These are phyloP conservation scores for Nephrotoma appendiculata DNA, from an alignment of 2,888 invertebrate species.

Conservation along the genomic window DNA sequence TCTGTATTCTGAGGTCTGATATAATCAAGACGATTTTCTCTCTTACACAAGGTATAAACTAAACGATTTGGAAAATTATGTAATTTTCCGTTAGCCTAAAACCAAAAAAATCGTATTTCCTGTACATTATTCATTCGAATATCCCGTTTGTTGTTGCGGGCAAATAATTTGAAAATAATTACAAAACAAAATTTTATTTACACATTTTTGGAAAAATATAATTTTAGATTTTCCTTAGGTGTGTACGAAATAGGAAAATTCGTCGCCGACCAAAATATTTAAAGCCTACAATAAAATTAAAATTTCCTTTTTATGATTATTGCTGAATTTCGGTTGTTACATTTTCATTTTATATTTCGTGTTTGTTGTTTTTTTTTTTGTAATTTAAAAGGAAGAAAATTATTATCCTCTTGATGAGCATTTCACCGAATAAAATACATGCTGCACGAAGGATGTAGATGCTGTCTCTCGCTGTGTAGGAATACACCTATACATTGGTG, in stretches of 20 bases:
- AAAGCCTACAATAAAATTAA: neutral
- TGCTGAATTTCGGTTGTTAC: neutral
- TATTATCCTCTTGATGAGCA: neutral
- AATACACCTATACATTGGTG: neutral
- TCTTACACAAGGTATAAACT: neutral
- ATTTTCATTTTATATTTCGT: too few species aligned
- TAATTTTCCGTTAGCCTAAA: neutral
- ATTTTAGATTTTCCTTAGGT: neutral
- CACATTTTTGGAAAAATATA: neutral
- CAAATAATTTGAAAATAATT: neutral
- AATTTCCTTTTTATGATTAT: neutral
- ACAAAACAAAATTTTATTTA: neutral
- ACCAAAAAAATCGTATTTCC: neutral
- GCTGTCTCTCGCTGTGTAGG: neutral
- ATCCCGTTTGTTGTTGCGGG: neutral
- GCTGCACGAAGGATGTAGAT: too few species aligned
- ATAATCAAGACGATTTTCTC: too few species aligned
- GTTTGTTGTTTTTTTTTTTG: neutral
- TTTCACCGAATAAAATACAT: neutral
- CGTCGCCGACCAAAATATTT: neutral
- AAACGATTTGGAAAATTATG: neutral
- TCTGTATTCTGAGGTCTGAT: too few species aligned
- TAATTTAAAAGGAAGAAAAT: neutral
- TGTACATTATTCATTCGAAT: neutral
- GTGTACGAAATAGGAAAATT: neutral